Evolutionary conservation across 2,888 invertebrate genomes (phyloP), one percentile per base, ranked within the genome.

Genomic region (Scaptomyza tumidula): DNA sequence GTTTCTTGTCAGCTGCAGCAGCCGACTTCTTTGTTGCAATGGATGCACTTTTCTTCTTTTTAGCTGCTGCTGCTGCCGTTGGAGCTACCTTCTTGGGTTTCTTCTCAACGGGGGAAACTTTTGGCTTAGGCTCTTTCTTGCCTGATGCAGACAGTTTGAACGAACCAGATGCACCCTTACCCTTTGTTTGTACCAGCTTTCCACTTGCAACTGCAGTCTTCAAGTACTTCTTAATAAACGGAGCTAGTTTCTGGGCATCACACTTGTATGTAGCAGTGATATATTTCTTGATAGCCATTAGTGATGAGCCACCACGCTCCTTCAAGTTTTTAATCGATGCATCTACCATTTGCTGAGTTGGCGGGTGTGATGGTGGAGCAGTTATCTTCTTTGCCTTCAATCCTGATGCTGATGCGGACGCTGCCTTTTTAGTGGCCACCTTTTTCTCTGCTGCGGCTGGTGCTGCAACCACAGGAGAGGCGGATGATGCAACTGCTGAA

Each of bases 201-300:
- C 94, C 93, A 48, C 92, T 92, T 3, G 91, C 92, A 27, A 95
- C 94, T n/a, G 94, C 94, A 33, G 58, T 63, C 46, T 66, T 94
- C 76, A 95, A 77, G 79, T 93, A 94, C 69, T 93, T 94, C 75
- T 93, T 94, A 81, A 95, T 95, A 91, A 93, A 95, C 6, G 94
- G 93, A 3, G 76, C 72, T 39, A 77, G 49, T 46, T 77, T 72
- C 37, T 76, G 73, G 37, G 70, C 76, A 53, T 72, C 76, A 46
- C 76, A 76, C 31, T 76, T 76, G 48, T 80, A 80, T 44, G 80
- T 76, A 48, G 80, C 69, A 56, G 57, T 37, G 13, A 78, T 78
- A 55, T 72, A 78, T 49, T 78, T 78, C 48, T 80, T 79, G 6
- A 79, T 79, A 45, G 78, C 80, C 67, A 70, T 24, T 11, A 78